Conservation (phyloP, 1,140 invertebrate species). For the Bradysia coprophila region DNA sequence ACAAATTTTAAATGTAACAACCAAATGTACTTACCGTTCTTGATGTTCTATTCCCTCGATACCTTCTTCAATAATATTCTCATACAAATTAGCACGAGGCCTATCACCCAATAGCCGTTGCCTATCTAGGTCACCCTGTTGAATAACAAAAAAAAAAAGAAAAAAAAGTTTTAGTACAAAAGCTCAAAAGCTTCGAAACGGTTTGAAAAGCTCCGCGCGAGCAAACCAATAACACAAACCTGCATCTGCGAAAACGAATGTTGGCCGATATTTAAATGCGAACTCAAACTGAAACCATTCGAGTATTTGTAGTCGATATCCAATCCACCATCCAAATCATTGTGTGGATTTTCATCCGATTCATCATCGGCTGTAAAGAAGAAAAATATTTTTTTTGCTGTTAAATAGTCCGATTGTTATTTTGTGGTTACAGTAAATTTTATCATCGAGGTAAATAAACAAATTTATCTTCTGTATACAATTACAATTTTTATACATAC, state of each 20-base stretch:
- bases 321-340: constrained; percentile 19
- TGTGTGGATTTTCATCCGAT: constrained; percentile 22
- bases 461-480: too few species aligned
- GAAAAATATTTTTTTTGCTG: too few species aligned
- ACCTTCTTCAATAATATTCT: constrained; percentile 29
- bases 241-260: constrained; percentile 15
- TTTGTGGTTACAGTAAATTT: too few species aligned
- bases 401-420: too few species aligned
- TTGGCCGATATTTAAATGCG: constrained; percentile 16
- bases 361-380: constrained; percentile 19
- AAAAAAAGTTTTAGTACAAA: too few species aligned
- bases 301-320: constrained; percentile 17
- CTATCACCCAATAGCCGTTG: constrained; percentile 58
- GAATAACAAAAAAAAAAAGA: too few species aligned
- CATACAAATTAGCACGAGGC: constrained; percentile 29
- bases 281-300: constrained; percentile 19
- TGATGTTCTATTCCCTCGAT: constrained; percentile 54
- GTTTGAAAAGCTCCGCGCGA: too few species aligned
- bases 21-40: constrained; percentile 63
- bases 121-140: constrained; percentile 73
- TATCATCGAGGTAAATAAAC: too few species aligned
- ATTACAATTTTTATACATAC: too few species aligned
- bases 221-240: too few species aligned
- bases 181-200: background rate
- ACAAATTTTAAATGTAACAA: too few species aligned